Evolutionary conservation across 2,797 vertebrate species (phyloP).

Genomic region (Pangasius larnaudii): DNA sequence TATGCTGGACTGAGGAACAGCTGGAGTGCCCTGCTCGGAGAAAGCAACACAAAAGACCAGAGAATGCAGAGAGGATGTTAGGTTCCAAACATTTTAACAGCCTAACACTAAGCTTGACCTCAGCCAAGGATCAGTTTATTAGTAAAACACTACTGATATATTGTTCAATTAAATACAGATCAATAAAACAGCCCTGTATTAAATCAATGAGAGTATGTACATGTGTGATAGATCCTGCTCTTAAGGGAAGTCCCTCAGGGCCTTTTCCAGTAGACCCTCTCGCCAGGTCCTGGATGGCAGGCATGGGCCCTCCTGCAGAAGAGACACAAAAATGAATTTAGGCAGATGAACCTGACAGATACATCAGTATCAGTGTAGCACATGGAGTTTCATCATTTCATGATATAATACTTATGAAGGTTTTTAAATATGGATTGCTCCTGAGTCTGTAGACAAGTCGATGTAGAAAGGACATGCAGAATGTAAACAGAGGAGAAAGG

Average conservation of each 20-base stretch:
- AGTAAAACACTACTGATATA: background rate
- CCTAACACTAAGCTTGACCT: background rate
- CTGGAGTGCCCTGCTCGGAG: conserved; percentile 88
- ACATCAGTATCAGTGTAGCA: background rate
- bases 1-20: conserved; percentile 86
- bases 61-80: conserved; percentile 15
- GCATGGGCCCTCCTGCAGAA: conserved; percentile 47
- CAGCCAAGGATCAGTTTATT: background rate
- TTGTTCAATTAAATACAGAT: background rate
- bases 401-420: no score
- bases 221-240: conserved; percentile 61
- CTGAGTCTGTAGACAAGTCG: background rate
- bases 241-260: conserved; percentile 39
- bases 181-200: background rate
- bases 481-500: background rate
- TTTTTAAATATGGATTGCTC: background rate
- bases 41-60: conserved; percentile 11
- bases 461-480: background rate
- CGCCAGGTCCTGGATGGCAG: conserved; percentile 50
- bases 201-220: conserved; percentile 25
- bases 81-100: background rate
- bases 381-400: background rate
- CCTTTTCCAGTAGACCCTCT: conserved; percentile 53
- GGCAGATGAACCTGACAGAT: background rate
- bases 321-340: background rate